Evolutionary conservation across 2,113 vertebrate species (phyloP).

Genomic region (Hypocryptadius cinnamomeus): DNA sequence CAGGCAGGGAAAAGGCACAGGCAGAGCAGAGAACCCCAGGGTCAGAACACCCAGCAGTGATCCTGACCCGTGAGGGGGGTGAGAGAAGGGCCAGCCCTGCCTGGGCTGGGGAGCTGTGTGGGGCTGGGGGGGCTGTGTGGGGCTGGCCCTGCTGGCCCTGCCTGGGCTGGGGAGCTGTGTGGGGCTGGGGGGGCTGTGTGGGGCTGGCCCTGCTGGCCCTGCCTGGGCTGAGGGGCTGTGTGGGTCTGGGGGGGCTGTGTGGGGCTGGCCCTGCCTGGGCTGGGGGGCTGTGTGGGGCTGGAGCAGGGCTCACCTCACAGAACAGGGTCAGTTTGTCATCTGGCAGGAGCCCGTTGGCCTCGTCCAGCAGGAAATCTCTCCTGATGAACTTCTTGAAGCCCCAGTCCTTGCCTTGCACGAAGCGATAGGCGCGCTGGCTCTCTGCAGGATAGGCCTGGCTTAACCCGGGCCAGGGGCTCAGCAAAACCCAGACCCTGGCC

Average conservation of each 20-base stretch:
- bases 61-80: fast-evolving
- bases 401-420: conserved; percentile 93
- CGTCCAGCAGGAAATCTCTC: conserved; percentile 87
- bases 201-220: too few species aligned
- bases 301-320: conserved; percentile 72
- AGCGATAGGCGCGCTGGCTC: conserved; percentile 87
- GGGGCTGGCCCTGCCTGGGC: too few species aligned
- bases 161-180: too few species aligned
- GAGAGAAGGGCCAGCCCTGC: neutral
- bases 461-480: neutral
- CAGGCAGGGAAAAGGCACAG: neutral
- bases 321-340: conserved; percentile 91
- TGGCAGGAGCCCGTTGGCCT: conserved; percentile 87
- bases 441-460: conserved; percentile 62
- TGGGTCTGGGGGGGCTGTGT: too few species aligned
- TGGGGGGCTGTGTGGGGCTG: neutral
- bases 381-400: conserved; percentile 93
- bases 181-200: too few species aligned
- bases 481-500: fast-evolving
- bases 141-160: too few species aligned
- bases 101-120: neutral
- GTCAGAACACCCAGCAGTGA: neutral
- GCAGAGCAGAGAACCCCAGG: fast-evolving
- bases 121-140: neutral
- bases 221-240: too few species aligned